Evolutionary conservation across 2,113 vertebrate species (phyloP), one percentile per base, ranked within the genome.

Genomic region (Prunella himalayana): DNA sequence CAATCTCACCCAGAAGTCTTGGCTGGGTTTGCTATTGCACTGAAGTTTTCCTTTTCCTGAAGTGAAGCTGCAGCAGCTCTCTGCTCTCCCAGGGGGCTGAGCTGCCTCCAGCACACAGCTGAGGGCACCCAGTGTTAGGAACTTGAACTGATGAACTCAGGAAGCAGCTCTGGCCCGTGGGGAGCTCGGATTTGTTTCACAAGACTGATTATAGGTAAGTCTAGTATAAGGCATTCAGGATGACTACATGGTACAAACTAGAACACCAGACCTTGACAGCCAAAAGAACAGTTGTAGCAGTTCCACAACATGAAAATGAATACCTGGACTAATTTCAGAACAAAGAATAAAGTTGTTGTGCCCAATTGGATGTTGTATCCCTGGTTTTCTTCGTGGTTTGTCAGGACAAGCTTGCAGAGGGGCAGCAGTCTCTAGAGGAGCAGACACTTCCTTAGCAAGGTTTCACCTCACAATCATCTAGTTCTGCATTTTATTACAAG

Each of bases 401-500:
- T 6, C 14, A 57, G 60, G 37, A 15, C 2, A 22, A 39, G 37
- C 70, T 51, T 37, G 30, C 27, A 61, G 79, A 49, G 15, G 42
- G 59, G 15, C 71, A 88, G 85, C 85, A 72, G 24, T 31, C 57
- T 27, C 25, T 41, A 5, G 45, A 70, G 39, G 6, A 82, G 41
- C 60, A 44, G 35, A 21, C 7, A 12, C 9, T 61, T 86, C n/a
- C 77, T 57, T 37, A 79, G 39, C 81, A 86, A 77, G 44, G 56
- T 30, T 60, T 54, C 61, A 90, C 60, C 45, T 70, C 71, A 45
- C 0, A 0, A 15, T 83, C 64, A 60, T 90, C 69, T 84, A 70
- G 53, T 95, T 97, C 93, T 65, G 88, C 45, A 50, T 97, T 97
- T 98, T 98, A 98, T 97, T 97, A 95, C 95, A 98, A 97, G 96